Conservation (phyloP, 2,888 invertebrate species). For the Aleiodes testaceus region DNA sequence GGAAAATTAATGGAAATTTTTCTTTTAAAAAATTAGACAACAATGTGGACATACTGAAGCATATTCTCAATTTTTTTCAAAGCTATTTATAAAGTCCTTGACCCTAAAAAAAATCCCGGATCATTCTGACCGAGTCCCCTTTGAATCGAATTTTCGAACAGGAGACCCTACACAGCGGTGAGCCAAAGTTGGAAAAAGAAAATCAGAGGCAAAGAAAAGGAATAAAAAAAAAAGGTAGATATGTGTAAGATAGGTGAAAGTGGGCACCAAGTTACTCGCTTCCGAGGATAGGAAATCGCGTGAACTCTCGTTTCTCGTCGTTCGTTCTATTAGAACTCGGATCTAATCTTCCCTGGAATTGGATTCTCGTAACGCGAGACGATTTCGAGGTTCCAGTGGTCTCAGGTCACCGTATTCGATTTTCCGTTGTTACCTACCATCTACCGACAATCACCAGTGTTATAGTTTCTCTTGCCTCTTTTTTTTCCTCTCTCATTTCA, state of each 20-base stretch:
- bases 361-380: slow-evolving; percentile 52
- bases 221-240: slow-evolving; percentile 14
- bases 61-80: no score
- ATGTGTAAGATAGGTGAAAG: slow-evolving; percentile 31
- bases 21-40: no score
- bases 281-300: slow-evolving; percentile 37
- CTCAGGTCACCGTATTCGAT: slow-evolving; percentile 39
- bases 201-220: background rate
- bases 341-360: slow-evolving; percentile 55
- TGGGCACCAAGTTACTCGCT: slow-evolving; percentile 30
- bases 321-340: slow-evolving; percentile 52
- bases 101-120: background rate
- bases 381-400: slow-evolving; percentile 42
- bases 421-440: slow-evolving; percentile 42
- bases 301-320: slow-evolving; percentile 37
- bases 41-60: no score
- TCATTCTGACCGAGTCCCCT: background rate
- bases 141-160: background rate
- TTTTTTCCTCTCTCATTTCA: slow-evolving; percentile 33
- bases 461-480: background rate
- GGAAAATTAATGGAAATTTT: no score
- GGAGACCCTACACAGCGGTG: background rate
- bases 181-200: slow-evolving; percentile 1
- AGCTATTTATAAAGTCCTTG: no score
- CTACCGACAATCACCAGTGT: slow-evolving; percentile 36